phyloP scores from a whole-genome alignment of 1,140 invertebrate species.

The Liolophura sinensis region DNA sequence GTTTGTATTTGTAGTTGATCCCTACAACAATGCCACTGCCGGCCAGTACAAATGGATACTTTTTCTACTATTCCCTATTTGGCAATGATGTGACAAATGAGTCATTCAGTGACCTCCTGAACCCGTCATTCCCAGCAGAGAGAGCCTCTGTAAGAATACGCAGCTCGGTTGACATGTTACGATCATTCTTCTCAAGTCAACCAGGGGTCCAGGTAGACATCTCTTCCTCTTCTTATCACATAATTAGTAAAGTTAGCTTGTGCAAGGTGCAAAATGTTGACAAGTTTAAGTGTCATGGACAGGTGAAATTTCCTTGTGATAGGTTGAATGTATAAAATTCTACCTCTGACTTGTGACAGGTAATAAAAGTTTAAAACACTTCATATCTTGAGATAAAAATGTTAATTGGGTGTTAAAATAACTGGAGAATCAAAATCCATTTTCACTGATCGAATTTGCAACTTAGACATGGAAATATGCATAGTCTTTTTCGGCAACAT shows the following conservation, averaged over 20 bases:
- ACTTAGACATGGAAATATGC: no score
- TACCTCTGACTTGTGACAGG: no score
- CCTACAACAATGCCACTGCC: slow-evolving; percentile 46
- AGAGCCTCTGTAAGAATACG: slow-evolving; percentile 56
- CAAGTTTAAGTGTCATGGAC: no score
- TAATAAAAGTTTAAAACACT: no score
- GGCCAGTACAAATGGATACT: slow-evolving; percentile 46
- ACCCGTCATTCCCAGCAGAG: slow-evolving; percentile 58
- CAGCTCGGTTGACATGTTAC: slow-evolving; percentile 53
- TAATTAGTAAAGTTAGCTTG: no score
- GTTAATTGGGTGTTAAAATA: no score
- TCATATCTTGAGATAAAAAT: no score
- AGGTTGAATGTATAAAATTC: no score
- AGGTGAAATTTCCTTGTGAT: no score
- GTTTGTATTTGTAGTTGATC: slow-evolving; percentile 47
- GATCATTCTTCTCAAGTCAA: slow-evolving; percentile 54
- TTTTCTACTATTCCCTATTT: slow-evolving; percentile 61
- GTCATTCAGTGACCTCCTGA: slow-evolving; percentile 57
- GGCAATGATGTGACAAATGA: slow-evolving; percentile 61
- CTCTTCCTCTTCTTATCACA: background rate
- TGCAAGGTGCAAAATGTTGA: background rate
- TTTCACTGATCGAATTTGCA: no score
- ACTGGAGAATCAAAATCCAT: no score
- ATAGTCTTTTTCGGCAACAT: no score
- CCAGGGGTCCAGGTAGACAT: slow-evolving; percentile 54